Evolutionary conservation across 2,888 invertebrate genomes (phyloP).

Genomic region (Catocala fraxini): DNA sequence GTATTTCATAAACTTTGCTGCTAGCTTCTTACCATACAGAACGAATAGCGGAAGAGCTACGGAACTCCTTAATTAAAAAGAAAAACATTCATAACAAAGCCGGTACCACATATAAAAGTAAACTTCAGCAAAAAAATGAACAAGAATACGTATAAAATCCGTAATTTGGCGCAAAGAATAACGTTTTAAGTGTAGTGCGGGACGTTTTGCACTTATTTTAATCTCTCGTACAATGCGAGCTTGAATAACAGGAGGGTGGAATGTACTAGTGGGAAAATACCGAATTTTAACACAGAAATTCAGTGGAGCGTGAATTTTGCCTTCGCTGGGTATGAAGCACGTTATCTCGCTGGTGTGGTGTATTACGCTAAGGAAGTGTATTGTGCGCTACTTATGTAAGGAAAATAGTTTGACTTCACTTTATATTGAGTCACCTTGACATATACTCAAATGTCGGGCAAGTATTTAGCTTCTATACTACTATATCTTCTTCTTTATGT

Average conservation of each 20-base stretch:
- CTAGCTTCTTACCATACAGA: neutral
- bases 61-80: conserved; percentile 9
- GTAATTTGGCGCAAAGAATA: conserved; percentile 48
- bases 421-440: too few species aligned
- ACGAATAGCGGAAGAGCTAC: neutral
- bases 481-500: too few species aligned
- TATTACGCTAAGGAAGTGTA: conserved; percentile 25
- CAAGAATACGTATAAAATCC: conserved; percentile 53
- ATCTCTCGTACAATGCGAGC: conserved; percentile 47
- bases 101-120: conserved; percentile 6
- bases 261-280: conserved; percentile 40
- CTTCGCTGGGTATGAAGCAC: conserved; percentile 30
- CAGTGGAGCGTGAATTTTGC: conserved; percentile 45
- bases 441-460: too few species aligned
- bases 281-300: conserved; percentile 52
- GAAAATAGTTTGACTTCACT: too few species aligned
- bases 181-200: conserved; percentile 43
- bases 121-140: conserved; percentile 24
- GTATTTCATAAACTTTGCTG: neutral
- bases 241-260: conserved; percentile 45
- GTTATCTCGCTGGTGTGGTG: conserved; percentile 25
- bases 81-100: conserved; percentile 1
- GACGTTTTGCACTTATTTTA: conserved; percentile 50
- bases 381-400: conserved; percentile 24
- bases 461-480: too few species aligned